A percentile compares a stretch with the other conserved stretches of the same genome.
phyloP scores from a whole-genome alignment of 1,140 invertebrate species.

The Brachionus asplanchnoidis region DNA sequence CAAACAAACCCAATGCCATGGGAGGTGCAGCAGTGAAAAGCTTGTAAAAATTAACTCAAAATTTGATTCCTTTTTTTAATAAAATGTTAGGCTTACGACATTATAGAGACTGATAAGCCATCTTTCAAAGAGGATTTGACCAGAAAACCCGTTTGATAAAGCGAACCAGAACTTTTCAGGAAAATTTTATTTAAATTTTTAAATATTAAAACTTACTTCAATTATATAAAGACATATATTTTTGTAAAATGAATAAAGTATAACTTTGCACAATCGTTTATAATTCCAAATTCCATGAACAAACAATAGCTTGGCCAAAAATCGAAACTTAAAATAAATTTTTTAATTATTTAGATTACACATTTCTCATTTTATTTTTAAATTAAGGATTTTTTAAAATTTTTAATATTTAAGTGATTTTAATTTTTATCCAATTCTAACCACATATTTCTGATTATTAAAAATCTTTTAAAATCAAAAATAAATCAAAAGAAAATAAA shows the following conservation, averaged over 20 bases:
- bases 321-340: slow-evolving; percentile 69
- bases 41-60: neutral
- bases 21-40: slow-evolving; percentile 42
- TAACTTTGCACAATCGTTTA: slow-evolving; percentile 89
- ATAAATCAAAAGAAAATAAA: too few relatives aligned
- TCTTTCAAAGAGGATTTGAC: slow-evolving; percentile 93
- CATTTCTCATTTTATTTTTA: too few relatives aligned
- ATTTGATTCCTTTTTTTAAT: neutral
- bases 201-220: slow-evolving; percentile 59
- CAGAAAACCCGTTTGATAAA: slow-evolving; percentile 93
- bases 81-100: slow-evolving; percentile 63
- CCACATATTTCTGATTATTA: too few relatives aligned
- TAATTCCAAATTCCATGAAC: slow-evolving; percentile 99
- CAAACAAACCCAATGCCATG: slow-evolving; percentile 39
- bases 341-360: neutral
- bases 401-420: too few relatives aligned
- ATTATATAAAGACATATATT: slow-evolving; percentile 99
- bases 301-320: slow-evolving; percentile 67
- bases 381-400: too few relatives aligned
- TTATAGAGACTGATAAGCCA: slow-evolving; percentile 98
- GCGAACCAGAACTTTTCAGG: slow-evolving; percentile 79
- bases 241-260: slow-evolving; percentile 98
- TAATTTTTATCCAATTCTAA: too few relatives aligned
- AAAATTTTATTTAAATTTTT: slow-evolving; percentile 43
- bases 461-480: too few relatives aligned